A percentile compares a stretch with the other conserved stretches of the same genome.
Evolutionary conservation across 2,888 invertebrate genomes (phyloP).

Genomic region (Schizaphis graminum): DNA sequence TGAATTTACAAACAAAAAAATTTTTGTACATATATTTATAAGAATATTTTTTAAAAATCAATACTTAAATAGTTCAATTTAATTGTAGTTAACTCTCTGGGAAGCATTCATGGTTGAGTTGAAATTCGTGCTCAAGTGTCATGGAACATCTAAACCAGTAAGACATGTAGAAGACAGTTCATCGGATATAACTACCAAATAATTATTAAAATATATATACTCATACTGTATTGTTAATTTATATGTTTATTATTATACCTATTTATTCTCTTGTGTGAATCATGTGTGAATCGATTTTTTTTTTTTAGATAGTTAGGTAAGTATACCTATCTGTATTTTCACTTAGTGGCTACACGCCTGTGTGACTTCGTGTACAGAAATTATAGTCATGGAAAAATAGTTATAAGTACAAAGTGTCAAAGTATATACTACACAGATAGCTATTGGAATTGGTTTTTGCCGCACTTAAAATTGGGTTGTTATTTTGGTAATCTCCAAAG

Average conservation of each 20-base stretch:
- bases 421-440: background rate
- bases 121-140: slow-evolving; percentile 71
- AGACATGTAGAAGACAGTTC: slow-evolving; percentile 63
- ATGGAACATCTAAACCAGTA: slow-evolving; percentile 71
- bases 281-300: background rate
- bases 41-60: background rate
- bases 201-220: background rate
- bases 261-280: background rate
- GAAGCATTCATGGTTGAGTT: slow-evolving; percentile 70
- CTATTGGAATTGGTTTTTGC: background rate
- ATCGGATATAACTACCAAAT: slow-evolving; percentile 19
- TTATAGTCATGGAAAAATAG: background rate
- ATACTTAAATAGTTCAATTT: background rate
- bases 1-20: background rate
- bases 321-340: background rate
- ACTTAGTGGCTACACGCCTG: background rate
- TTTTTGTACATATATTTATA: background rate
- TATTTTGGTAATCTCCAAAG: background rate
- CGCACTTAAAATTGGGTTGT: background rate
- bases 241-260: background rate
- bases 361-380: background rate
- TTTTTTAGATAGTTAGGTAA: background rate
- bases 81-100: slow-evolving; percentile 69
- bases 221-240: background rate
- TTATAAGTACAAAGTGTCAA: background rate